These are phyloP conservation scores for Festucalex cinctus DNA, from an alignment of 2,113 vertebrate species.

Conservation along the genomic window DNA sequence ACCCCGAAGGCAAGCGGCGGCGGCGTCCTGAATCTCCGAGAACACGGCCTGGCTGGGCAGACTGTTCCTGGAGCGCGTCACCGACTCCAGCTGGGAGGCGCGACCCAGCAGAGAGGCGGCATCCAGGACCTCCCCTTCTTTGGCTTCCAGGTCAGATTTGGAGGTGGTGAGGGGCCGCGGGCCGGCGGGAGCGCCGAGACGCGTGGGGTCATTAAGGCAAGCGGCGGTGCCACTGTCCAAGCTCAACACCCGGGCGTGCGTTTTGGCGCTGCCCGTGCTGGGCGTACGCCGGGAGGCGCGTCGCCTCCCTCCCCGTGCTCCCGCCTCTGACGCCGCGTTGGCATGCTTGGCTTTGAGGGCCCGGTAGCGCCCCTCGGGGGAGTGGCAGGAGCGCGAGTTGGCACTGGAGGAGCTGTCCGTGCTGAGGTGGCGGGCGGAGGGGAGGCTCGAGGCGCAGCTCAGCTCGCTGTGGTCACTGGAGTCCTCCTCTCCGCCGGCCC, in stretches of 20 bases:
- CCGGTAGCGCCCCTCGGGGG: slow-evolving; percentile 82
- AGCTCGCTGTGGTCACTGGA: slow-evolving; percentile 96
- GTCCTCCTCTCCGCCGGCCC: slow-evolving; percentile 82
- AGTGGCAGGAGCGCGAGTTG: slow-evolving; percentile 88
- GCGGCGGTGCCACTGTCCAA: slow-evolving; percentile 95
- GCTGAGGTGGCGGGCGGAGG: slow-evolving; percentile 87
- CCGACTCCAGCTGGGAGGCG: slow-evolving; percentile 95
- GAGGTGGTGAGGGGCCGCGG: slow-evolving; percentile 92
- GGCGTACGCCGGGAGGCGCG: slow-evolving; percentile 82
- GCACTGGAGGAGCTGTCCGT: slow-evolving; percentile 93
- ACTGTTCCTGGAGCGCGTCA: slow-evolving; percentile 96
- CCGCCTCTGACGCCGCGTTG: slow-evolving; percentile 62
- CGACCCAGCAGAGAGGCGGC: slow-evolving; percentile 91
- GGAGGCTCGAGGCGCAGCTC: slow-evolving; percentile 91
- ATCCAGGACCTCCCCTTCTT: slow-evolving; percentile 98
- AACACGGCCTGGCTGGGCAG: slow-evolving; percentile 89
- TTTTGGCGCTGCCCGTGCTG: slow-evolving; percentile 86
- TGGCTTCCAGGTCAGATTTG: slow-evolving; percentile 98
- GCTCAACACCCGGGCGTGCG: slow-evolving; percentile 89
- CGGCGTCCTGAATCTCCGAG: slow-evolving; percentile 82
- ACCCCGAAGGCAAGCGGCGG: slow-evolving; percentile 80
- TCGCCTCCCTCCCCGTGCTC: slow-evolving; percentile 68
- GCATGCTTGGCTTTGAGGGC: slow-evolving; percentile 82
- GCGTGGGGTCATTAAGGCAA: slow-evolving; percentile 86
- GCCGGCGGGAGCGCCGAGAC: slow-evolving; percentile 83